Conservation (phyloP, 2,888 invertebrate genomes). For the Xestia ashworthii region DNA sequence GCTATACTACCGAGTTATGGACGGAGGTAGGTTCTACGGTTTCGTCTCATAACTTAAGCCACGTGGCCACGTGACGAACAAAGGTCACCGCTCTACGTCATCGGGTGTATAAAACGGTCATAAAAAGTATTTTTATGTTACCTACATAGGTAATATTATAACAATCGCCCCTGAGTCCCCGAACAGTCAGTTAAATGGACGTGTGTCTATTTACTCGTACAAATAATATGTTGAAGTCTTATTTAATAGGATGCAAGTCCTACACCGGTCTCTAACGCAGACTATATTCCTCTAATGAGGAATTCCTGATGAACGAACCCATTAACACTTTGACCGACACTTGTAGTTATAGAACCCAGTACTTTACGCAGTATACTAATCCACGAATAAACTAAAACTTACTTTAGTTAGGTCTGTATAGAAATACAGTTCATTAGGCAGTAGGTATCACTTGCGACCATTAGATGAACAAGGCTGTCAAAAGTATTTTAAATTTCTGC, state of each 20-base stretch:
- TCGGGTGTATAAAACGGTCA: neutral
- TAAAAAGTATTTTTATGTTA: neutral
- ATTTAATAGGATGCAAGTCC: neutral
- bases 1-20: conserved; percentile 3
- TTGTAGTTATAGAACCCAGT: neutral
- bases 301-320: no score
- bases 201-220: no score
- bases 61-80: neutral
- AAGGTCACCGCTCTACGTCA: neutral
- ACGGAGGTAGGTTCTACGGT: neutral
- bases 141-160: no score
- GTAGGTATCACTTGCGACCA: neutral
- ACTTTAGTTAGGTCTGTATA: no score
- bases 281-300: neutral
- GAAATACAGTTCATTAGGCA: neutral
- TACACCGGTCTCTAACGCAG: neutral
- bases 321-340: neutral
- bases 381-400: no score
- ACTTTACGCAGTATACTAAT: no score
- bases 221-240: neutral
- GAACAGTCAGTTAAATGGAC: neutral
- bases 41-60: neutral
- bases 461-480: neutral
- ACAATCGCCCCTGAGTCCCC: neutral
- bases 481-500: neutral